Evolutionary conservation across 1,140 invertebrate species (phyloP).

Genomic region (Chelonus insularis): DNA sequence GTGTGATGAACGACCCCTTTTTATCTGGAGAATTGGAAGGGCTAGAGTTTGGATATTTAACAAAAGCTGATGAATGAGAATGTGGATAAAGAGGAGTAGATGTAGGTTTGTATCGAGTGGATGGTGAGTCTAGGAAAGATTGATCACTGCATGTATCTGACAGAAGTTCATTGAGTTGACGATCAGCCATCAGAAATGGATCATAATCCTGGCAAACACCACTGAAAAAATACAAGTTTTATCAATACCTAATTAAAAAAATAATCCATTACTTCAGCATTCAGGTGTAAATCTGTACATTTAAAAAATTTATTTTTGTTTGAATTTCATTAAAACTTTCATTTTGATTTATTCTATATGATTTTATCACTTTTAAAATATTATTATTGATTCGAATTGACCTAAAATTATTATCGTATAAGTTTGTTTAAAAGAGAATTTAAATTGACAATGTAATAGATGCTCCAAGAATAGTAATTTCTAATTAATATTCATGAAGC

Average conservation of each 20-base stretch:
- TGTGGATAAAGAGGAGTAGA: slow-evolving; percentile 38
- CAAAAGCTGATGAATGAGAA: slow-evolving; percentile 58
- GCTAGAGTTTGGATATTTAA: slow-evolving; percentile 45
- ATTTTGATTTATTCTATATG: no score
- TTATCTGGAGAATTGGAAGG: slow-evolving; percentile 32
- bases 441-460: no score
- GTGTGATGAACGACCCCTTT: slow-evolving; percentile 54
- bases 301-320: no score
- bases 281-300: no score
- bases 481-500: no score
- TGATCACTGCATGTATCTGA: slow-evolving; percentile 51
- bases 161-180: slow-evolving; percentile 71
- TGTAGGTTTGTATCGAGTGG: slow-evolving; percentile 27
- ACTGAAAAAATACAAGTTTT: slow-evolving; percentile 41
- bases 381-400: no score
- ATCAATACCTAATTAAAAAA: neutral
- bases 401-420: no score
- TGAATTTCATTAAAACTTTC: no score
- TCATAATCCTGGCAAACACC: slow-evolving; percentile 62
- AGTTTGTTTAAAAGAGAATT: no score
- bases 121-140: slow-evolving; percentile 36
- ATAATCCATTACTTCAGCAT: no score
- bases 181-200: slow-evolving; percentile 69
- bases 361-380: no score
- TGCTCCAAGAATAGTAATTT: no score